phyloP scores from a whole-genome alignment of 2,888 invertebrate species.

The Caenorhabditis sulstoni region DNA sequence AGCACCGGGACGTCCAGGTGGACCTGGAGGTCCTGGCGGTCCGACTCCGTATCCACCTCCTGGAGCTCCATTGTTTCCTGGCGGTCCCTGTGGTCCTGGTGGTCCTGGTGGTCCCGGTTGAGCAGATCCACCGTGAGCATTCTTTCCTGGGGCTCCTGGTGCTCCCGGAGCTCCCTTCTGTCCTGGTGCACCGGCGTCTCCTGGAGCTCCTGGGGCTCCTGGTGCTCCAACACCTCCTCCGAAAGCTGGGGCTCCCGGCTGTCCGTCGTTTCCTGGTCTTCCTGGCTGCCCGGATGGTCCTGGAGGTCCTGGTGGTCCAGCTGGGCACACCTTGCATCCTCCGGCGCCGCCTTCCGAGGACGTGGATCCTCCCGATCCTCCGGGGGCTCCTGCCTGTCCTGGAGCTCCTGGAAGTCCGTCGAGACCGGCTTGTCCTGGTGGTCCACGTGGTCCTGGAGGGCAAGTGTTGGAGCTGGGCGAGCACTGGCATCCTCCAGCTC shows the following conservation, averaged over 20 bases:
- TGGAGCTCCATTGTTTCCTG: slow-evolving; percentile 59
- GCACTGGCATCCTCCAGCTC: slow-evolving; percentile 51
- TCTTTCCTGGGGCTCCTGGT: slow-evolving; percentile 60
- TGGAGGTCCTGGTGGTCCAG: slow-evolving; percentile 62
- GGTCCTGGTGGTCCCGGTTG: slow-evolving; percentile 64
- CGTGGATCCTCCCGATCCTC: slow-evolving; percentile 43
- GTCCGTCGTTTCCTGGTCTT: slow-evolving; percentile 60
- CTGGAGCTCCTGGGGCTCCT: slow-evolving; percentile 59
- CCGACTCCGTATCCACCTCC: slow-evolving; percentile 60
- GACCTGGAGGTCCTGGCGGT: slow-evolving; percentile 64
- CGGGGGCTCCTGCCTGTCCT: slow-evolving; percentile 54
- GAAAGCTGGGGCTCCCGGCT: slow-evolving; percentile 57
- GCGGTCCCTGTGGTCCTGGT: slow-evolving; percentile 59
- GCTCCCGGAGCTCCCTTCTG: slow-evolving; percentile 47
- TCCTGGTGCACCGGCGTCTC: slow-evolving; percentile 61
- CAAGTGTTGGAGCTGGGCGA: slow-evolving; percentile 47
- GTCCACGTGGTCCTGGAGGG: slow-evolving; percentile 65
- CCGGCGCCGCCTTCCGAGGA: slow-evolving; percentile 29
- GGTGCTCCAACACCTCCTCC: slow-evolving; percentile 55
- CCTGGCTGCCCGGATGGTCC: slow-evolving; percentile 59
- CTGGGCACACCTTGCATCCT: slow-evolving; percentile 59
- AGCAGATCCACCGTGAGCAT: slow-evolving; percentile 46
- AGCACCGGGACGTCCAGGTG: slow-evolving; percentile 56
- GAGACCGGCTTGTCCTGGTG: slow-evolving; percentile 54
- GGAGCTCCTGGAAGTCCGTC: slow-evolving; percentile 57